Conservation (phyloP, 2,888 invertebrate genomes). For the Masnerella sp. region DNA sequence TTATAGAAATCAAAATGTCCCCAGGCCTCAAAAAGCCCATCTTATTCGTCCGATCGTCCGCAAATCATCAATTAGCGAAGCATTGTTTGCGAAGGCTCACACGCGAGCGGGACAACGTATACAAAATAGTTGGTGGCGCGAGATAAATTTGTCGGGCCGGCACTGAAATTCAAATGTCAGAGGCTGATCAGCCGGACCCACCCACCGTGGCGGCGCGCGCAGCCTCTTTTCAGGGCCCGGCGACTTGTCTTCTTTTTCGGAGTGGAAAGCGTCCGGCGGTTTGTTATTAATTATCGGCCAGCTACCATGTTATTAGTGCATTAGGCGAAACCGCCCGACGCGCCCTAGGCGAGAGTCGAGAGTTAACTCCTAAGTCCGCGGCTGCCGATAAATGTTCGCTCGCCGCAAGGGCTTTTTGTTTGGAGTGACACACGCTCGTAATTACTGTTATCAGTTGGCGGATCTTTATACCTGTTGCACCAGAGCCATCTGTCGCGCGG, state of each 20-base stretch:
- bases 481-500: slow-evolving; percentile 65
- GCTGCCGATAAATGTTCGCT: slow-evolving; percentile 71
- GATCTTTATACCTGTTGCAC: slow-evolving; percentile 70
- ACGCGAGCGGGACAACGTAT: slow-evolving; percentile 1
- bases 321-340: slow-evolving; percentile 74
- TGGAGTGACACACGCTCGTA: slow-evolving; percentile 72
- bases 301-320: slow-evolving; percentile 77
- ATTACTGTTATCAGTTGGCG: slow-evolving; percentile 74
- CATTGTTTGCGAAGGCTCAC: neutral
- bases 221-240: slow-evolving; percentile 16
- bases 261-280: slow-evolving; percentile 55
- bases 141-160: slow-evolving; percentile 23
- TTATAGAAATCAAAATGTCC: too few relatives aligned
- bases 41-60: too few relatives aligned
- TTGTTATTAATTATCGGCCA: slow-evolving; percentile 75
- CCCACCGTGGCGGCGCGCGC: slow-evolving; percentile 41
- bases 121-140: slow-evolving; percentile 23
- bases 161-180: slow-evolving; percentile 56
- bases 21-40: neutral
- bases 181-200: slow-evolving; percentile 47
- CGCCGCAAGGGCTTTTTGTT: slow-evolving; percentile 65
- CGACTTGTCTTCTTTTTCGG: too few relatives aligned
- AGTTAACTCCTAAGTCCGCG: slow-evolving; percentile 68
- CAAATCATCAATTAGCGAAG: too few relatives aligned
- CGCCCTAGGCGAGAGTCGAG: slow-evolving; percentile 65